phyloP scores from a whole-genome alignment of 2,113 vertebrate species.

The Cochlearius cochlearius region DNA sequence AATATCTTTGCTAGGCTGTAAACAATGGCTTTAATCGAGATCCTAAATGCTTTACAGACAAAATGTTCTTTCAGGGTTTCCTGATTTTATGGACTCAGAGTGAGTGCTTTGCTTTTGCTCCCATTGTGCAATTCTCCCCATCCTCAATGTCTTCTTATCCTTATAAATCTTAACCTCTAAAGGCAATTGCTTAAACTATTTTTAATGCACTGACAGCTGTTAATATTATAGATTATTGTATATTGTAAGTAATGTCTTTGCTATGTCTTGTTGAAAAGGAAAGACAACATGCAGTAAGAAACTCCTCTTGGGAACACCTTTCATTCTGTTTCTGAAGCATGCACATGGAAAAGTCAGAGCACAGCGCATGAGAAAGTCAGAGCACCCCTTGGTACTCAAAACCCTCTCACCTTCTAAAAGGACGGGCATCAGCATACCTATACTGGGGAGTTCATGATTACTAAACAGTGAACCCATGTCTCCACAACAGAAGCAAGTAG shows the following conservation, averaged over 20 bases:
- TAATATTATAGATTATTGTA: neutral
- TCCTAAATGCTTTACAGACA: constrained; percentile 43
- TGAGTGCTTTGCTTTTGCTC: neutral
- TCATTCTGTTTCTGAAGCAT: neutral
- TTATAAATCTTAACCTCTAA: constrained; percentile 4
- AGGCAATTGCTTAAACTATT: constrained; percentile 17
- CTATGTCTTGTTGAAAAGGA: neutral
- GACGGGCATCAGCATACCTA: neutral
- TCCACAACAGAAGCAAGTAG: neutral
- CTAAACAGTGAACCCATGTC: neutral
- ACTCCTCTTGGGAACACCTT: neutral
- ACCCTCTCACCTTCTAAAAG: neutral
- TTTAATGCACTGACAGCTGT: constrained; percentile 6
- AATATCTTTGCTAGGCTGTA: constrained; percentile 3
- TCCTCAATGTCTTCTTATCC: neutral
- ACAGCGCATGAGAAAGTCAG: neutral
- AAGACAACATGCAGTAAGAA: neutral
- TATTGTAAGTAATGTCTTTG: neutral
- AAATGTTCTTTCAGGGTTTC: constrained; percentile 38
- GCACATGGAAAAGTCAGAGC: neutral
- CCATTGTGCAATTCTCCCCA: neutral
- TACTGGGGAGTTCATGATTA: neutral
- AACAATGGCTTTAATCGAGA: constrained; percentile 58
- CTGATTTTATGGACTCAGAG: constrained; percentile 46
- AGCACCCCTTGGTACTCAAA: neutral